Conservation (phyloP, 2,797 vertebrate species). For the Chelon auratus region DNA sequence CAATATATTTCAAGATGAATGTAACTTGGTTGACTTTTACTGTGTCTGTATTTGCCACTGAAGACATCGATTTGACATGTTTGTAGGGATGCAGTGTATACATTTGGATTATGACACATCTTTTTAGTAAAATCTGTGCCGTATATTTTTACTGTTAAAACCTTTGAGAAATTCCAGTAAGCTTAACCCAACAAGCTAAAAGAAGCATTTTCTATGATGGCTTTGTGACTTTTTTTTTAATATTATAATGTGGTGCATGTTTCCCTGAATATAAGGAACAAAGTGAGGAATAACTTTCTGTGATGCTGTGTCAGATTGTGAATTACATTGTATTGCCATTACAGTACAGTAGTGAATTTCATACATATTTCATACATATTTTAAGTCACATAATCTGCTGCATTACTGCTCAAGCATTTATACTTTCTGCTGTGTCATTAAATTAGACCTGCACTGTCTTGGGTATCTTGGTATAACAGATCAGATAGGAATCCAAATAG, state of each 20-base stretch:
- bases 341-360: neutral
- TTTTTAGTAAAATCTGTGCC: neutral
- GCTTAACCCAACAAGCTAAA: neutral
- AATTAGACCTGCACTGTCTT: neutral
- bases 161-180: neutral
- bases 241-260: no score
- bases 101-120: neutral
- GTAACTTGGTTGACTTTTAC: neutral
- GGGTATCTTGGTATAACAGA: neutral
- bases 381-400: neutral
- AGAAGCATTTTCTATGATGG: neutral
- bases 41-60: constrained; percentile 16
- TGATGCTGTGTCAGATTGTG: neutral
- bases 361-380: neutral
- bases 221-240: neutral
- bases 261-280: neutral
- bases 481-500: neutral
- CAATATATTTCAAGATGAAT: no score
- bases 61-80: neutral
- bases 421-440: neutral
- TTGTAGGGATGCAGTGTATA: neutral
- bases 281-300: neutral
- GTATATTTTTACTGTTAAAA: neutral
- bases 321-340: neutral
- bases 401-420: neutral